These are phyloP conservation scores for Caenorhabditis panamensis DNA, from an alignment of 2,888 invertebrate species.

Conservation along the genomic window DNA sequence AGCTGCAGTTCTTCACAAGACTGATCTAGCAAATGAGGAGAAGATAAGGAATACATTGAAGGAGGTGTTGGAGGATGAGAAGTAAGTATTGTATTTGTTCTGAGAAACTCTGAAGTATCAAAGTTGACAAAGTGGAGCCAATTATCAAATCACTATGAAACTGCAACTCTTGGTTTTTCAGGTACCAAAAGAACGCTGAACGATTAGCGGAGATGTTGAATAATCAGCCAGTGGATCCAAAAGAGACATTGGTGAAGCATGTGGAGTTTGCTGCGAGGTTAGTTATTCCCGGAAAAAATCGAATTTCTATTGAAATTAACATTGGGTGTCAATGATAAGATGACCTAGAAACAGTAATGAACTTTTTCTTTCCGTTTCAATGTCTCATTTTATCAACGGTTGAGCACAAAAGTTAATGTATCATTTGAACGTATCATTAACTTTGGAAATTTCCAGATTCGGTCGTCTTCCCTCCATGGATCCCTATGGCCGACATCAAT, in stretches of 20 bases:
- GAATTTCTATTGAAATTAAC: no score
- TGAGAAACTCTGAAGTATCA: no score
- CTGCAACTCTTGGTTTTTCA: slow-evolving; percentile 14
- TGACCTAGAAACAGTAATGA: no score
- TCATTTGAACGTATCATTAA: not conserved
- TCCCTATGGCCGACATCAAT: slow-evolving; percentile 29
- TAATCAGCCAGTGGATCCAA: slow-evolving; percentile 61
- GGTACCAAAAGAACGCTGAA: slow-evolving; percentile 51
- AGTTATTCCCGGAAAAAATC: not conserved
- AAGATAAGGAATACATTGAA: slow-evolving; percentile 16
- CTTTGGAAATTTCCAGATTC: slow-evolving; percentile 33
- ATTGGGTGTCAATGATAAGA: no score
- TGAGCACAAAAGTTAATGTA: no score
- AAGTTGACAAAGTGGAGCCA: no score
- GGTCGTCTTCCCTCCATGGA: slow-evolving; percentile 21
- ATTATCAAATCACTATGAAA: no score
- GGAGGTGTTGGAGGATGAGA: slow-evolving; percentile 30
- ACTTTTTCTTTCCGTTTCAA: no score
- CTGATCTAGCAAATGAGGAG: slow-evolving; percentile 48
- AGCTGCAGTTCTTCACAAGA: slow-evolving; percentile 58
- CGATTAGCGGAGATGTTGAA: slow-evolving; percentile 61
- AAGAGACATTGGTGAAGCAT: slow-evolving; percentile 65
- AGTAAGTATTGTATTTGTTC: no score
- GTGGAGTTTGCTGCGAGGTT: slow-evolving; percentile 62
- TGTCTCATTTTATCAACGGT: no score